Evolutionary conservation across 1,140 invertebrate species (phyloP).

Genomic region (Polypedilum vanderplanki): DNA sequence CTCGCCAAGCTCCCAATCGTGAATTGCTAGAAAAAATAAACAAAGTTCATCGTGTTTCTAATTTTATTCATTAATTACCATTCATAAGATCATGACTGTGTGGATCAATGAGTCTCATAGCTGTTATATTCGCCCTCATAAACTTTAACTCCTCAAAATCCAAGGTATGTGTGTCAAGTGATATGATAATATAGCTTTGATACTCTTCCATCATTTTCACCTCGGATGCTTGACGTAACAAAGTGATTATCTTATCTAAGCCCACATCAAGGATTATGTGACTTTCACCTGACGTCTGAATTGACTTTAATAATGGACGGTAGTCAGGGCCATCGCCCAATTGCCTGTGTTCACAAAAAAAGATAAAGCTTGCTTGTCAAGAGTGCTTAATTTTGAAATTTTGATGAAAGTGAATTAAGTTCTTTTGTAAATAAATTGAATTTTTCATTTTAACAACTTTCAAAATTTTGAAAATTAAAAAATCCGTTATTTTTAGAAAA

Average conservation of each 20-base stretch:
- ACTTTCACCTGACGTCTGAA: conserved; percentile 60
- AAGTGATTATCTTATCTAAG: conserved; percentile 54
- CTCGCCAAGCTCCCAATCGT: conserved; percentile 47
- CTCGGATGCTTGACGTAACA: conserved; percentile 71
- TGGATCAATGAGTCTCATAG: conserved; percentile 62
- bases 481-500: too few species aligned
- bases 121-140: conserved; percentile 64
- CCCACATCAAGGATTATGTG: conserved; percentile 75
- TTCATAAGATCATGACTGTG: conserved; percentile 45
- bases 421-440: background rate
- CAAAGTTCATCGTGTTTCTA: background rate
- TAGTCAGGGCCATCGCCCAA: conserved; percentile 56
- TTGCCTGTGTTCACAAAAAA: conserved; percentile 42
- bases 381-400: too few species aligned
- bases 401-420: too few species aligned
- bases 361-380: background rate
- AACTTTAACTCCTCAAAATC: conserved; percentile 59
- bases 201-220: conserved; percentile 75
- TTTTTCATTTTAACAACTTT: background rate
- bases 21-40: conserved; percentile 36
- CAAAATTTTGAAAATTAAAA: too few species aligned
- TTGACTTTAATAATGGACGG: conserved; percentile 67
- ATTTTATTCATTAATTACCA: conserved; percentile 5
- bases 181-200: conserved; percentile 51
- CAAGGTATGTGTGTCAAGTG: conserved; percentile 62